These are phyloP conservation scores for Dryoscopus gambensis DNA, from an alignment of 2,113 vertebrate species.

Conservation along the genomic window DNA sequence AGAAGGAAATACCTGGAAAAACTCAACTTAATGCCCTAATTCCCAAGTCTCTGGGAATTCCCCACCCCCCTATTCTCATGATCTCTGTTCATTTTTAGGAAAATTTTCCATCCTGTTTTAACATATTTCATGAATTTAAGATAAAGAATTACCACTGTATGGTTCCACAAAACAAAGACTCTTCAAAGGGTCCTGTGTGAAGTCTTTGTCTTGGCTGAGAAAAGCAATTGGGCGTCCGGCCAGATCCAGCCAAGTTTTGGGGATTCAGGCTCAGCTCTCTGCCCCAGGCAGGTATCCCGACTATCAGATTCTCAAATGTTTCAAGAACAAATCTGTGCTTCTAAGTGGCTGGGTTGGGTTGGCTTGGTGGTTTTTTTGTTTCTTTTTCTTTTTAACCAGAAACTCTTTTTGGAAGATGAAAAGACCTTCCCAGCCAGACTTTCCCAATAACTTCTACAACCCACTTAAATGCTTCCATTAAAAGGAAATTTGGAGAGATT, in stretches of 20 bases:
- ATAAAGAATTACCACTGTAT: background rate
- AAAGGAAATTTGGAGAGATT: background rate
- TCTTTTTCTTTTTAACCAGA: background rate
- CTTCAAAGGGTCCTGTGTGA: conserved; percentile 28
- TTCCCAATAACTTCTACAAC: background rate
- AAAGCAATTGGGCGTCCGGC: conserved; percentile 2
- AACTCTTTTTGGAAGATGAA: background rate
- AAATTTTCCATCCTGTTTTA: background rate
- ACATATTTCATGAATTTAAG: background rate
- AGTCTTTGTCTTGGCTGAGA: conserved; percentile 15
- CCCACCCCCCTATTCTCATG: background rate
- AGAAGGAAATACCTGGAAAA: background rate
- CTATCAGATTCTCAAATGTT: background rate
- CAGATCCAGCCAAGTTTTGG: background rate
- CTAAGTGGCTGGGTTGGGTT: background rate
- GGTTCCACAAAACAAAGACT: background rate
- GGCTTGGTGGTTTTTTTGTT: background rate
- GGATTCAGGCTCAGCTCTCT: background rate
- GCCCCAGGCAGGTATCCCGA: background rate
- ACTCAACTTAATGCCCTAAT: background rate
- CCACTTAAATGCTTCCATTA: background rate
- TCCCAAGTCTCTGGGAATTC: background rate
- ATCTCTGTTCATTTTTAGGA: background rate
- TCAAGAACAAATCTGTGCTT: background rate
- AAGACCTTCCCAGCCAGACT: background rate